Percentiles rank a stretch among this genome's conserved stretches.
phyloP scores from a whole-genome alignment of 2,113 vertebrate genomes.

The Ciconia boyciana region DNA sequence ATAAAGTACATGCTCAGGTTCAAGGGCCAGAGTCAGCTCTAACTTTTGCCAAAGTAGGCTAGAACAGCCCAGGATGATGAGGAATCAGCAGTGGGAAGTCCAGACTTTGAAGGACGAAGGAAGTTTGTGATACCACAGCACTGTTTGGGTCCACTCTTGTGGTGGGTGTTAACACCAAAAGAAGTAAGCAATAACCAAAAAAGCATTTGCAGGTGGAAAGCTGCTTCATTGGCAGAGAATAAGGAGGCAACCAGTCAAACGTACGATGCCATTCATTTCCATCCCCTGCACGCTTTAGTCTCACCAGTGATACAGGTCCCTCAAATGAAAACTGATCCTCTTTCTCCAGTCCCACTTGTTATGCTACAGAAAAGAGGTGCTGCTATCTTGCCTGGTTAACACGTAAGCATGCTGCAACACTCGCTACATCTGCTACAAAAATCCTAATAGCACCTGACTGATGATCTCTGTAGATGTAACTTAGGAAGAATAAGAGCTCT shows the following conservation, averaged over 20 bases:
- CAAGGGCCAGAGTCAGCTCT: not conserved
- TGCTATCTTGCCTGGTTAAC: not conserved
- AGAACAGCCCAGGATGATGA: not conserved
- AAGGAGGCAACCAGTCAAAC: not conserved
- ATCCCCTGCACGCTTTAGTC: not conserved
- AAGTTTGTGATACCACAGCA: not conserved
- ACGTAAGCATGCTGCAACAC: not conserved
- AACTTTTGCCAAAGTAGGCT: conserved; percentile 2
- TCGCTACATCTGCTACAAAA: not conserved
- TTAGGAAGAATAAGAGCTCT: not conserved
- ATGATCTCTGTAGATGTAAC: not conserved
- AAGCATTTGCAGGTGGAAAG: not conserved
- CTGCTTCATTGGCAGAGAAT: not conserved
- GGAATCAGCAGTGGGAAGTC: not conserved
- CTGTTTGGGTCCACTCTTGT: not conserved
- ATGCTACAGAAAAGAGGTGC: not conserved
- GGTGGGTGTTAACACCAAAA: not conserved
- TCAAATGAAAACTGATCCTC: not conserved
- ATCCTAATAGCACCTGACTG: not conserved
- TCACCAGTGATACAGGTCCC: not conserved
- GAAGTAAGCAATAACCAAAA: not conserved
- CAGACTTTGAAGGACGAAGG: not conserved
- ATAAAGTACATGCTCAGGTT: not conserved
- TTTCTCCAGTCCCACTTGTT: not conserved
- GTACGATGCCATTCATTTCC: not conserved